A percentile compares a stretch with the other conserved stretches of the same genome.
These are phyloP conservation scores for Cybosia mesomella DNA, from an alignment of 2,888 invertebrate genomes.

Conservation along the genomic window DNA sequence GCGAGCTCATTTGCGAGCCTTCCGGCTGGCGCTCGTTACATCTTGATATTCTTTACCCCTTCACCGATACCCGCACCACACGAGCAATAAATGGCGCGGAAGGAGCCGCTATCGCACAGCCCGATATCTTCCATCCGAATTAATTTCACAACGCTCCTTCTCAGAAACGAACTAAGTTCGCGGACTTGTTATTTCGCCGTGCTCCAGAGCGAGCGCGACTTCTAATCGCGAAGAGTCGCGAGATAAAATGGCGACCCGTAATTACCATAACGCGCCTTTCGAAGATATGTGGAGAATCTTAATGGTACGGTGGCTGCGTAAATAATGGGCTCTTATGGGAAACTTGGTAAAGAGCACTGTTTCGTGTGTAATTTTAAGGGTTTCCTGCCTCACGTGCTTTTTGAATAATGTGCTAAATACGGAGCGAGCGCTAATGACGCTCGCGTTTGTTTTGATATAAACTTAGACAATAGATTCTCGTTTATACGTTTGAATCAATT, in stretches of 20 bases:
- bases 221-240: constrained; percentile 83
- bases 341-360: constrained; percentile 86
- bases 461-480: constrained; percentile 55
- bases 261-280: constrained; percentile 86
- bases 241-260: constrained; percentile 87
- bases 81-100: constrained; percentile 87
- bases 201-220: constrained; percentile 71
- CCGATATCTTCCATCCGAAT: constrained; percentile 87
- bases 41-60: constrained; percentile 87
- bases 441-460: constrained; percentile 71
- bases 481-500: constrained; percentile 46
- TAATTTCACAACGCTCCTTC: constrained; percentile 81
- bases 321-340: constrained; percentile 87
- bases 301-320: constrained; percentile 86
- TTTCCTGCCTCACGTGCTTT: constrained; percentile 82
- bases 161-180: constrained; percentile 83
- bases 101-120: constrained; percentile 83
- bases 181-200: constrained; percentile 85
- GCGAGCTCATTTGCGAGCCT: constrained; percentile 87
- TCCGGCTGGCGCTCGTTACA: constrained; percentile 85
- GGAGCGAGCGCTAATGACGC: constrained; percentile 70
- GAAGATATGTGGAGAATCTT: constrained; percentile 87
- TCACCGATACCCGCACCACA: constrained; percentile 84
- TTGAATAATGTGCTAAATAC: constrained; percentile 83
- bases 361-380: constrained; percentile 86